These are phyloP conservation scores for Neotoma lepida DNA, from an alignment of 2,113 vertebrate species.

Conservation along the genomic window DNA sequence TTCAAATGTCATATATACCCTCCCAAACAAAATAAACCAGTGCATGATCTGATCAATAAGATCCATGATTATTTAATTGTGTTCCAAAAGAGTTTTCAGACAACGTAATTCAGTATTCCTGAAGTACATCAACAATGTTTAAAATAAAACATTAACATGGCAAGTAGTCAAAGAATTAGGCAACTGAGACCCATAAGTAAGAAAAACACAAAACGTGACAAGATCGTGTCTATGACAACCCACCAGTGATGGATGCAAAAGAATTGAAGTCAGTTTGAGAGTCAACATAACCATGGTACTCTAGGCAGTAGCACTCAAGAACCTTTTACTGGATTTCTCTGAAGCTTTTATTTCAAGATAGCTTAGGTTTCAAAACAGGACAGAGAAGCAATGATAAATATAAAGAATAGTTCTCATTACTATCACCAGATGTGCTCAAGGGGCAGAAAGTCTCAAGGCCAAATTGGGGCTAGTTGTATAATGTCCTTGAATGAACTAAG, in stretches of 20 bases:
- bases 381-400: not conserved
- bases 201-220: not conserved
- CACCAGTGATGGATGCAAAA: not conserved
- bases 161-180: not conserved
- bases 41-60: not conserved
- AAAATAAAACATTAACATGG: constrained; percentile 20
- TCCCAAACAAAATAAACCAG: not conserved
- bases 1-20: not conserved
- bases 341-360: not conserved
- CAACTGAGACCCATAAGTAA: not conserved
- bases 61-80: not conserved
- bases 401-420: not conserved
- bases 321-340: not conserved
- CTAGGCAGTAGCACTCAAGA: not conserved
- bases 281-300: not conserved
- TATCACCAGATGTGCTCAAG: not conserved
- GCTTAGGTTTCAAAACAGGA: not conserved
- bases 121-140: not conserved
- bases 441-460: not conserved
- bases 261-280: not conserved
- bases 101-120: not conserved
- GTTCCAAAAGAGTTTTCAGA: not conserved
- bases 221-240: not conserved
- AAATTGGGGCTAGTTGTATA: not conserved
- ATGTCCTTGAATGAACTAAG: not conserved